Evolutionary conservation across 2,797 vertebrate species (phyloP).

Genomic region (Pangasius sanitwongsei): DNA sequence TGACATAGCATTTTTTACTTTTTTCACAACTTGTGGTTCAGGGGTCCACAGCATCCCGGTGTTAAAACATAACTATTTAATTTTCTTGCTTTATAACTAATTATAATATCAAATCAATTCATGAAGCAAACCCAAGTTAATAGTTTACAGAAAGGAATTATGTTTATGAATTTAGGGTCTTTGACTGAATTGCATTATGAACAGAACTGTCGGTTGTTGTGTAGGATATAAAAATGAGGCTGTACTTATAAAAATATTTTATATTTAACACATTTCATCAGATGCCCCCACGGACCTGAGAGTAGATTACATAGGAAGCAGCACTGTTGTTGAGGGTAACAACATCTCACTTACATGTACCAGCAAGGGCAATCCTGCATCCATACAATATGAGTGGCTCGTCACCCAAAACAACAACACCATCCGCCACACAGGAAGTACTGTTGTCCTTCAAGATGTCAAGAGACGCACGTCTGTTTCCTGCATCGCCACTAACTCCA

Average conservation of each 20-base stretch:
- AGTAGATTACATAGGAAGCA: background rate
- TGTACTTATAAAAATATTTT: background rate
- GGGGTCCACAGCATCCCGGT: background rate
- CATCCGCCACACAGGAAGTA: background rate
- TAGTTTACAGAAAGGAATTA: background rate
- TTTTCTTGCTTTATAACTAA: too few species aligned
- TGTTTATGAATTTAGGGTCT: background rate
- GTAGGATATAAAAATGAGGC: background rate
- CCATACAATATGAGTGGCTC: slow-evolving; percentile 31
- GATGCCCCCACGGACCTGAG: slow-evolving; percentile 45
- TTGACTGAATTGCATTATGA: background rate
- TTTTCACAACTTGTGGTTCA: too few species aligned
- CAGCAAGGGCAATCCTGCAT: slow-evolving; percentile 31
- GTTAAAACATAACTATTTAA: too few species aligned
- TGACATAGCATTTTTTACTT: background rate
- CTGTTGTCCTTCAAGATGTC: slow-evolving; percentile 1
- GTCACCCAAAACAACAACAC: background rate
- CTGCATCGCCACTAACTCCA: slow-evolving; percentile 34
- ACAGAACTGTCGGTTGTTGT: background rate
- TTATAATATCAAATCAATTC: background rate
- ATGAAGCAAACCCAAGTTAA: too few species aligned
- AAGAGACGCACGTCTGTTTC: slow-evolving; percentile 14
- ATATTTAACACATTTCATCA: slow-evolving; percentile 22
- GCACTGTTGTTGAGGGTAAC: slow-evolving; percentile 3
- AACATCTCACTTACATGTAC: slow-evolving; percentile 27